Percentiles rank a stretch among this genome's conserved stretches.
phyloP scores from a whole-genome alignment of 1,140 invertebrate species.

The Meloidogyne hapla region DNA sequence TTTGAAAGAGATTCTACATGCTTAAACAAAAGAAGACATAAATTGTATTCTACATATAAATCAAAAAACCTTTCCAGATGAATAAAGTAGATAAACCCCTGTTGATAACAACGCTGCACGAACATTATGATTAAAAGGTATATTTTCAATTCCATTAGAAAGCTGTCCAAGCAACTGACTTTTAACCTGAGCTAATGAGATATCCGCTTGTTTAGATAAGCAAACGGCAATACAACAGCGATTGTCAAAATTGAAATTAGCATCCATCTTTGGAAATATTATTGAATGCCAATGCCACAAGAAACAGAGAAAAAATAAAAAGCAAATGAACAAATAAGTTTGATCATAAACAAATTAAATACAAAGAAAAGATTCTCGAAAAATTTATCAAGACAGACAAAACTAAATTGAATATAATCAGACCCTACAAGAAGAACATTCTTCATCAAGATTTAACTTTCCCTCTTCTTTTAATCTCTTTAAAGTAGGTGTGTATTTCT shows the following conservation, averaged over 20 bases:
- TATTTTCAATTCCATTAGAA: constrained; percentile 34
- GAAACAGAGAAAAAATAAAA: neutral
- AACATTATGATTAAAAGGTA: constrained; percentile 65
- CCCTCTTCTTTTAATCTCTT: constrained; percentile 55
- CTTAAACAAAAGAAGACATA: constrained; percentile 31
- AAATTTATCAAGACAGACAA: neutral
- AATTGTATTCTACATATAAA: neutral
- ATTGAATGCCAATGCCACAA: too few species aligned
- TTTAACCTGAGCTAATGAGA: constrained; percentile 42
- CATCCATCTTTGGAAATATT: constrained; percentile 2
- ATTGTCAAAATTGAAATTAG: constrained; percentile 44
- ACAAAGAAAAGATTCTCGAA: neutral
- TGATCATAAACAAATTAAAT: neutral
- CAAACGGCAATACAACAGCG: constrained; percentile 49
- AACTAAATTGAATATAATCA: neutral
- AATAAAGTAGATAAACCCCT: constrained; percentile 57
- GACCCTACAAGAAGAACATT: neutral
- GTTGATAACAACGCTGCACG: constrained; percentile 51
- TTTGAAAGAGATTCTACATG: constrained; percentile 45
- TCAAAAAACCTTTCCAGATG: constrained; percentile 33
- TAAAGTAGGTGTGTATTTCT: constrained; percentile 54
- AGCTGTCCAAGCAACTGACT: constrained; percentile 48
- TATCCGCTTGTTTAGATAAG: constrained; percentile 37
- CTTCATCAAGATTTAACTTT: constrained; percentile 31
- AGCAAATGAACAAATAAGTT: too few species aligned